Evolutionary conservation across 2,888 invertebrate species (phyloP).

Genomic region (Philonicus albiceps): DNA sequence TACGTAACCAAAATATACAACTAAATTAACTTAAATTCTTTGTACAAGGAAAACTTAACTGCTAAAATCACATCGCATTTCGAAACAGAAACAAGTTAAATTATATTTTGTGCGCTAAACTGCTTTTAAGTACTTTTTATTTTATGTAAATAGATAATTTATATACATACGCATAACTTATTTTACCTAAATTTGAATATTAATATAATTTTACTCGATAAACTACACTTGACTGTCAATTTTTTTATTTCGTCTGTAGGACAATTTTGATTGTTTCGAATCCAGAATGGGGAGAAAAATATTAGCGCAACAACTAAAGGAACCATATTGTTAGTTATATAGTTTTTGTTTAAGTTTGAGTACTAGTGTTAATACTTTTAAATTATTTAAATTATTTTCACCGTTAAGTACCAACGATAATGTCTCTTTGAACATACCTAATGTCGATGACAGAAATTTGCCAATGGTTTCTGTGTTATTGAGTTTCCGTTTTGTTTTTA

Average conservation of each 20-base stretch:
- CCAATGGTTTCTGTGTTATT: background rate
- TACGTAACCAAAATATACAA: slow-evolving; percentile 4
- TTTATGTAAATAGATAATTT: slow-evolving; percentile 18
- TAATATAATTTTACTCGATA: background rate
- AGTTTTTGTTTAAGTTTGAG: background rate
- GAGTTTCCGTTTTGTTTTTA: background rate
- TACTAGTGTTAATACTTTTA: slow-evolving; percentile 4
- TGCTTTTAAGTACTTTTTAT: slow-evolving; percentile 12
- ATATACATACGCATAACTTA: slow-evolving; percentile 14
- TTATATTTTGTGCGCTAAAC: background rate
- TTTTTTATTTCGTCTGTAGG: background rate
- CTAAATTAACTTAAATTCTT: background rate
- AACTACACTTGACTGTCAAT: background rate
- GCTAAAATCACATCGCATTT: slow-evolving; percentile 7
- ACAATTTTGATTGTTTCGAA: too few species aligned
- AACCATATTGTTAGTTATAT: background rate
- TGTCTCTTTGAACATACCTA: background rate
- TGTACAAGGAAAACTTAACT: slow-evolving; percentile 14
- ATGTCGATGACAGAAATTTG: background rate
- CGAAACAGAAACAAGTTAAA: slow-evolving; percentile 1
- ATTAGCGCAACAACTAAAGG: slow-evolving; percentile 8
- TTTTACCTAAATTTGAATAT: slow-evolving; percentile 13
- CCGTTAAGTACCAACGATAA: slow-evolving; percentile 23
- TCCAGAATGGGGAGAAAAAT: background rate
- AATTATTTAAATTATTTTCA: slow-evolving; percentile 15